phyloP scores from a whole-genome alignment of 2,888 invertebrate species.

The Molanna angustata region DNA sequence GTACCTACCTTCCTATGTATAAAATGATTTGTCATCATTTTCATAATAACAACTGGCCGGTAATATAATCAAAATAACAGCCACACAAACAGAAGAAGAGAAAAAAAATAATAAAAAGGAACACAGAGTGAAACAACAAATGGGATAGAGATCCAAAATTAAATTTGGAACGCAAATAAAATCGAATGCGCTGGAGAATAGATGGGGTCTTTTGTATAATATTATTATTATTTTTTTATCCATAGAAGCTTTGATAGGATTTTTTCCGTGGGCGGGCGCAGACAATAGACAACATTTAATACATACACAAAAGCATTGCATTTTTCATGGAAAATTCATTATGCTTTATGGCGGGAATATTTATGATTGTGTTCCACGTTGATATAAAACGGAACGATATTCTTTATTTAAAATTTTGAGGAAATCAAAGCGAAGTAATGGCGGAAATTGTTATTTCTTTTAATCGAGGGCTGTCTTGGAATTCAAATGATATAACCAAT shows the following conservation, averaged over 20 bases:
- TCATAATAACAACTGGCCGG: constrained; percentile 18
- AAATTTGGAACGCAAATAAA: constrained; percentile 26
- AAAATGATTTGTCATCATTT: constrained; percentile 25
- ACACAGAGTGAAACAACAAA: background rate
- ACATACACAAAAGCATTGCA: background rate
- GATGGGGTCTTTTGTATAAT: constrained; percentile 6
- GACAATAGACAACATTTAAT: constrained; percentile 11
- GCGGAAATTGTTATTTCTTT: too few relatives aligned
- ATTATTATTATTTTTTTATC: background rate
- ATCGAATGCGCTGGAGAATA: constrained; percentile 8
- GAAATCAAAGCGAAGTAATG: too few relatives aligned
- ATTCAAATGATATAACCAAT: too few relatives aligned
- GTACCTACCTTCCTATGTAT: constrained; percentile 4
- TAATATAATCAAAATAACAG: constrained; percentile 16
- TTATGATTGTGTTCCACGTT: too few relatives aligned
- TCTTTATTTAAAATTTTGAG: too few relatives aligned
- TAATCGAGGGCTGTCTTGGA: too few relatives aligned
- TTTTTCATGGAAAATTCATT: constrained; percentile 14
- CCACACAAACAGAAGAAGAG: constrained; percentile 11
- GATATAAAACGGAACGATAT: too few relatives aligned
- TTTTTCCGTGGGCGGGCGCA: constrained; percentile 11
- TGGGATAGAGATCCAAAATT: constrained; percentile 17
- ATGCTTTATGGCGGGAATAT: too few relatives aligned
- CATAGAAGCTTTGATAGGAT: too few relatives aligned
- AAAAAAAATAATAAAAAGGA: background rate